These are phyloP conservation scores for Eurystomus gularis DNA, from an alignment of 2,113 vertebrate genomes.

Conservation along the genomic window DNA sequence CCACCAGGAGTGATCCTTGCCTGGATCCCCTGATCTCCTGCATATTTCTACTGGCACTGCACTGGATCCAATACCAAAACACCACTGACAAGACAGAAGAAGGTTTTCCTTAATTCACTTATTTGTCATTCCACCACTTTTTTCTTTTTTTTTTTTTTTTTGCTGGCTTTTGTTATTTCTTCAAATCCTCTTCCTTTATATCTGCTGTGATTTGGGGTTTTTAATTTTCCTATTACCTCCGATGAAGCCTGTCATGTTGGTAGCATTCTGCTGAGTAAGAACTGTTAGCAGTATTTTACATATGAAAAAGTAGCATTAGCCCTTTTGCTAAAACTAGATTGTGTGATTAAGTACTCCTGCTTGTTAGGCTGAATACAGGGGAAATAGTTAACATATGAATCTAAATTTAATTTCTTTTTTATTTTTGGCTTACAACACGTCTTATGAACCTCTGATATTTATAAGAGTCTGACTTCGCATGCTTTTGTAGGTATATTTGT, in stretches of 20 bases:
- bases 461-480: neutral
- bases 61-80: neutral
- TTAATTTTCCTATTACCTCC: neutral
- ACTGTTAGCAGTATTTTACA: neutral
- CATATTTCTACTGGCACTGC: neutral
- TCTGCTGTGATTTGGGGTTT: neutral
- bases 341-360: neutral
- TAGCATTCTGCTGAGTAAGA: neutral
- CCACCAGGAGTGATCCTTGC: neutral
- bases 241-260: neutral
- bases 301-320: neutral
- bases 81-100: neutral
- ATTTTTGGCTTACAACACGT: neutral
- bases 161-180: neutral
- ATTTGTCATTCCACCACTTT: neutral
- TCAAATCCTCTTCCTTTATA: neutral
- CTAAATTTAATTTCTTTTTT: neutral
- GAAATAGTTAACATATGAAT: neutral
- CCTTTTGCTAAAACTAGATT: neutral
- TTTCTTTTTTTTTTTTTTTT: neutral
- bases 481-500: neutral
- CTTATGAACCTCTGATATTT: neutral
- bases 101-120: neutral
- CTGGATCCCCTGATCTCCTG: neutral
- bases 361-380: neutral